Evolutionary conservation across 2,797 vertebrate genomes (phyloP).

Genomic region (Rhinella marina): DNA sequence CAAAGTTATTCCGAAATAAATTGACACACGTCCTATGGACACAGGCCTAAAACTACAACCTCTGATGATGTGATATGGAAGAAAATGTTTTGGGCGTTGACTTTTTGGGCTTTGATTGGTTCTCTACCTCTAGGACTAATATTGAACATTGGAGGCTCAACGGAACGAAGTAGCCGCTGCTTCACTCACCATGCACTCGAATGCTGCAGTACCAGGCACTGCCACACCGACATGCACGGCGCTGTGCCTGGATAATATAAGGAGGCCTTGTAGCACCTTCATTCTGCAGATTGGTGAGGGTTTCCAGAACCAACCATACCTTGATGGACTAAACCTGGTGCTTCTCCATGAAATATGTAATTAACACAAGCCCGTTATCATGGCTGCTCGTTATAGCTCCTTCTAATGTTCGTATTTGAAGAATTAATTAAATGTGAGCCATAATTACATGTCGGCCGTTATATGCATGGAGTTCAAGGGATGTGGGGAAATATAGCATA

Average conservation of each 20-base stretch:
- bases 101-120: no score
- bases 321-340: background rate
- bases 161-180: background rate
- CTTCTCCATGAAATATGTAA: conserved; percentile 12
- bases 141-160: no score
- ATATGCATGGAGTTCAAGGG: background rate
- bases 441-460: background rate
- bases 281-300: background rate
- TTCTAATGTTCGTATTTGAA: background rate
- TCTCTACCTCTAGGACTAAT: no score
- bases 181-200: no score
- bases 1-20: no score
- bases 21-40: no score
- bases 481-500: conserved; percentile 20
- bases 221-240: background rate
- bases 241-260: background rate
- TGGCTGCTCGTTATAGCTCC: conserved; percentile 15
- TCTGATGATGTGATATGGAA: no score
- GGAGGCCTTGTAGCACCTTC: background rate
- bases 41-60: no score
- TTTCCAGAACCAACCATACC: no score
- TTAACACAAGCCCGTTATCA: background rate
- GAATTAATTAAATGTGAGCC: conserved; percentile 20
- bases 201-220: background rate
- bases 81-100: no score